Evolutionary conservation across 2,888 invertebrate genomes (phyloP), one percentile per base, ranked within the genome.

Genomic region (Ganaspis brasiliensis): DNA sequence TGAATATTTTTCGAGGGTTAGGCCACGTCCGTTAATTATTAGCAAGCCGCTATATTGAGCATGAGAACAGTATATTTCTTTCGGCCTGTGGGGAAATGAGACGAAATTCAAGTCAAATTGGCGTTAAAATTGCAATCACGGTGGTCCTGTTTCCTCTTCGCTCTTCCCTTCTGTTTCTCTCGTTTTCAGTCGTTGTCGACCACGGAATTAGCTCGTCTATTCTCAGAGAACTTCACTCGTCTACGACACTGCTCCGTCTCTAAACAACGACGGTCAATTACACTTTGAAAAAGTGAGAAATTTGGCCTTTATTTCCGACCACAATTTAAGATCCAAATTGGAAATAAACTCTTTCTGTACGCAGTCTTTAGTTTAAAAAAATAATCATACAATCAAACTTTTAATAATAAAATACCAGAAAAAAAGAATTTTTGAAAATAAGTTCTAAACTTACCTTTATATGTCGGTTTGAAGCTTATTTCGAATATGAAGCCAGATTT

Each of bases 81-180:
- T 89, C 85, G 85, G 82, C 79, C 83, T 70, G 61, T 73, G 79
- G 73, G 72, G 73, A 52, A 56, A 61, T 35, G 81, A 82, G 83
- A 84, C 81, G 84, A 89, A 88, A 90, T 90, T 89, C 90, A 85
- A 87, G 89, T 91, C 87, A 90, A 91, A 91, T 90, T 90, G 91
- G 88, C 91, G 91, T 90, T 89, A 90, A 91, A 91, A 91, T 91
- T 91, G 89, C 91, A 90, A 90, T 90, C 90, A 87, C 83, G 91
- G 91, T 91, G 91, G 91, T 91, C 90, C 84, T 85, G 82, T 79
- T 81, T 75, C 78, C 78, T 78, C 80, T 81, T 79, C 73, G 57
- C 35, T 73, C 77, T 75, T 59, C 71, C 16, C 45, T 40, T 73
- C 59, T 75, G 67, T 24, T 67, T 75, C 73, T 73, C 79, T 61